A percentile compares a stretch with the other conserved stretches of the same genome.
Evolutionary conservation across 1,140 invertebrate species (phyloP).

Genomic region (Leucophenga varia): DNA sequence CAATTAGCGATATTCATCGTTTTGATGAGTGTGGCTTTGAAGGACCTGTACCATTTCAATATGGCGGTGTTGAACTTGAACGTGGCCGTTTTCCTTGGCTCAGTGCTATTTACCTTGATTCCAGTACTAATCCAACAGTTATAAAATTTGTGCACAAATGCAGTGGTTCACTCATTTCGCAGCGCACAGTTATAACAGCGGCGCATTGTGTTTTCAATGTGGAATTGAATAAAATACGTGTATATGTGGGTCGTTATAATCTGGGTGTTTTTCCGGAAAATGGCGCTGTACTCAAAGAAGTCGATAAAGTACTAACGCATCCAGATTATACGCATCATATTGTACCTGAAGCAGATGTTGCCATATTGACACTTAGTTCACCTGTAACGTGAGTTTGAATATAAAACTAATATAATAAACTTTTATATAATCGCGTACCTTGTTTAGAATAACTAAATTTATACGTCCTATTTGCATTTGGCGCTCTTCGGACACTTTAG

Average conservation of each 20-base stretch:
- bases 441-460: conserved; percentile 11
- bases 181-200: conserved; percentile 13
- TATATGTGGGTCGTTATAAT: conserved; percentile 23
- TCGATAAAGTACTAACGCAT: conserved; percentile 14
- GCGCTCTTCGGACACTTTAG: background rate
- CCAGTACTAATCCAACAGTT: conserved; percentile 1
- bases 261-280: conserved; percentile 14
- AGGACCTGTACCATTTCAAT: conserved; percentile 10
- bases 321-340: conserved; percentile 19
- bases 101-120: conserved; percentile 62
- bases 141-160: conserved; percentile 12
- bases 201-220: conserved; percentile 24
- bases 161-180: conserved; percentile 14
- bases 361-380: conserved; percentile 12
- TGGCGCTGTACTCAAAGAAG: background rate
- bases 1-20: no score
- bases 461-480: conserved; percentile 32
- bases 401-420: background rate
- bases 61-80: conserved; percentile 59
- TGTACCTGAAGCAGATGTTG: conserved; percentile 23
- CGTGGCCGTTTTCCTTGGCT: conserved; percentile 71
- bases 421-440: background rate
- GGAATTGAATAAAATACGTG: conserved; percentile 1
- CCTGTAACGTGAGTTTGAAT: conserved; percentile 13
- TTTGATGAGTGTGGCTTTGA: no score